phyloP scores from a whole-genome alignment of 1,140 invertebrate species.

The Cydia amplana region DNA sequence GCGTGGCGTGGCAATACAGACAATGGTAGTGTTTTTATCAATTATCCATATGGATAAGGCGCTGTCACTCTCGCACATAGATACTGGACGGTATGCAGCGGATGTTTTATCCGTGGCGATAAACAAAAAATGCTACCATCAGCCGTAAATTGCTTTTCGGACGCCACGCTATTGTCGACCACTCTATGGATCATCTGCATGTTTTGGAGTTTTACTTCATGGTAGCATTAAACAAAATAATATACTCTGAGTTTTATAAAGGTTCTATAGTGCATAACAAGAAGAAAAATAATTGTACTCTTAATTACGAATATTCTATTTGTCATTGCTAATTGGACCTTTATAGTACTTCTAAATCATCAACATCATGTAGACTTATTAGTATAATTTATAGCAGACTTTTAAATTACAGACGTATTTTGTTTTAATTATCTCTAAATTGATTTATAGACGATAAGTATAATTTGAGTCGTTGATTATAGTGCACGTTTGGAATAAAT shows the following conservation, averaged over 20 bases:
- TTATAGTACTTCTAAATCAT: neutral
- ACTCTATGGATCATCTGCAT: slow-evolving; percentile 16
- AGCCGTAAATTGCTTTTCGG: neutral
- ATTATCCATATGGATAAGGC: too few relatives aligned
- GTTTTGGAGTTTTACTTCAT: neutral
- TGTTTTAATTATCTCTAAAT: neutral
- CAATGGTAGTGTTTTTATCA: neutral
- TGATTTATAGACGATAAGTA: too few relatives aligned
- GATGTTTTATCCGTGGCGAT: neutral
- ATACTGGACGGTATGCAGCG: too few relatives aligned
- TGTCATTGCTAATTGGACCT: neutral
- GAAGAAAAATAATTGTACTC: neutral
- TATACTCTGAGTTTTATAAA: neutral
- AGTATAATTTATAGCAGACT: neutral
- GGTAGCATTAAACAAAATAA: neutral
- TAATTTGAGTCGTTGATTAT: too few relatives aligned
- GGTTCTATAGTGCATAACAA: neutral
- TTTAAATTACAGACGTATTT: neutral
- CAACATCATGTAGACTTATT: neutral
- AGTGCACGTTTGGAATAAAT: too few relatives aligned
- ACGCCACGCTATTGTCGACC: slow-evolving; percentile 10
- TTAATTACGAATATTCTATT: neutral
- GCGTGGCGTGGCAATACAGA: neutral
- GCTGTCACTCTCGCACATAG: too few relatives aligned
- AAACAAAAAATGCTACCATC: neutral